phyloP scores from a whole-genome alignment of 2,113 vertebrate species.

The Amphiprion ocellaris region DNA sequence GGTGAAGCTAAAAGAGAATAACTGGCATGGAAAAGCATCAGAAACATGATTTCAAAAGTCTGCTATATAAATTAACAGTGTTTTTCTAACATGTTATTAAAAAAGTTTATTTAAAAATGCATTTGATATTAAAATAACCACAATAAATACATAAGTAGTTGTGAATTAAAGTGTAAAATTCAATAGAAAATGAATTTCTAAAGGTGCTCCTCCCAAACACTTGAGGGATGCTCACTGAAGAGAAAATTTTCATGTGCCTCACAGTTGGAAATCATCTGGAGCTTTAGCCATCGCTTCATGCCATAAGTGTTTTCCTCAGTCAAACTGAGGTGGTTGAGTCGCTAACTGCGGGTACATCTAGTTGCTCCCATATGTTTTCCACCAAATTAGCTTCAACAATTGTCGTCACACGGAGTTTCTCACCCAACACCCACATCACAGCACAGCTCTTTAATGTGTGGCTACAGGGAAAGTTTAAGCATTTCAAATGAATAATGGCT shows the following conservation, averaged over 20 bases:
- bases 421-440: slow-evolving; percentile 33
- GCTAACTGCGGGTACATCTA: slow-evolving; percentile 56
- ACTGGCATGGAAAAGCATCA: too few species aligned
- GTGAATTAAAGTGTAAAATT: fast-evolving
- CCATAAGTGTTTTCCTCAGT: slow-evolving; percentile 48
- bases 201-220: neutral
- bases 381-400: slow-evolving; percentile 52
- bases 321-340: slow-evolving; percentile 27
- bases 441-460: slow-evolving; percentile 37
- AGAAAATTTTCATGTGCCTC: slow-evolving; percentile 3
- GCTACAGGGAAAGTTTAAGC: slow-evolving; percentile 22
- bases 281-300: slow-evolving; percentile 34
- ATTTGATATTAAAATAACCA: neutral
- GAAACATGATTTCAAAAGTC: too few species aligned
- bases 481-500: slow-evolving; percentile 22
- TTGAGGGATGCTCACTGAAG: slow-evolving; percentile 1
- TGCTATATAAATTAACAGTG: too few species aligned
- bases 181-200: neutral
- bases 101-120: too few species aligned
- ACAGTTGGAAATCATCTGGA: slow-evolving; percentile 50
- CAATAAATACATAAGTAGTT: neutral
- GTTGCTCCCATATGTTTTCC: slow-evolving; percentile 70
- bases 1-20: neutral
- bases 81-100: too few species aligned
- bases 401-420: slow-evolving; percentile 34